These are phyloP conservation scores for Periophthalmodon schlosseri DNA, from an alignment of 2,113 vertebrate species.

Conservation along the genomic window DNA sequence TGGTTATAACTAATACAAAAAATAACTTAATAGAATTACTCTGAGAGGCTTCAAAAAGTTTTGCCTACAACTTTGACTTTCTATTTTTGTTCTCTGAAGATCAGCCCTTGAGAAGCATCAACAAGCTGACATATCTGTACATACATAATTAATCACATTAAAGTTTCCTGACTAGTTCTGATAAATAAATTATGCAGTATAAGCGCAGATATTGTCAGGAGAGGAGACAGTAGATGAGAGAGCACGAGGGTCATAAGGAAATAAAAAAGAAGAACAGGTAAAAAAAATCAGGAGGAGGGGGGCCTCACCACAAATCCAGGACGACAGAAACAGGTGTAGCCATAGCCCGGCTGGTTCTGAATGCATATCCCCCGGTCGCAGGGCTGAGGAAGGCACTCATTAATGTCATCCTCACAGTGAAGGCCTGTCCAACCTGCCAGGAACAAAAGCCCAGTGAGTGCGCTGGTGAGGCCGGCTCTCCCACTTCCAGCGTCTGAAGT, in stretches of 20 bases:
- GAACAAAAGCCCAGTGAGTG: slow-evolving; percentile 75
- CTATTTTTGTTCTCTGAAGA: not conserved
- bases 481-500: slow-evolving; percentile 76
- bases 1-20: not conserved
- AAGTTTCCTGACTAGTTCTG: not conserved
- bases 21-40: not conserved
- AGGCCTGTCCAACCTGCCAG: slow-evolving; percentile 88
- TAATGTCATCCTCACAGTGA: slow-evolving; percentile 85
- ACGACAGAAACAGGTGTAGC: slow-evolving; percentile 88
- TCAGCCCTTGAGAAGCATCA: not conserved
- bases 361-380: slow-evolving; percentile 88
- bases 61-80: not conserved
- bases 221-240: slow-evolving; percentile 13
- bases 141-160: slow-evolving; percentile 8
- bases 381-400: slow-evolving; percentile 86
- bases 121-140: not conserved
- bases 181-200: slow-evolving; percentile 8
- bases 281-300: slow-evolving; percentile 17
- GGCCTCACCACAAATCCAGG: slow-evolving; percentile 89
- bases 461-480: slow-evolving; percentile 69
- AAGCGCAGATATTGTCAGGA: slow-evolving; percentile 5
- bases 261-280: slow-evolving; percentile 30
- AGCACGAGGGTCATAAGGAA: slow-evolving; percentile 16
- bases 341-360: slow-evolving; percentile 82
- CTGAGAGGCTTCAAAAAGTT: not conserved